A percentile compares a stretch with the other conserved stretches of the same genome.
These are phyloP conservation scores for Scaptomyza cyrtandrae DNA, from an alignment of 2,888 invertebrate genomes.

Conservation along the genomic window DNA sequence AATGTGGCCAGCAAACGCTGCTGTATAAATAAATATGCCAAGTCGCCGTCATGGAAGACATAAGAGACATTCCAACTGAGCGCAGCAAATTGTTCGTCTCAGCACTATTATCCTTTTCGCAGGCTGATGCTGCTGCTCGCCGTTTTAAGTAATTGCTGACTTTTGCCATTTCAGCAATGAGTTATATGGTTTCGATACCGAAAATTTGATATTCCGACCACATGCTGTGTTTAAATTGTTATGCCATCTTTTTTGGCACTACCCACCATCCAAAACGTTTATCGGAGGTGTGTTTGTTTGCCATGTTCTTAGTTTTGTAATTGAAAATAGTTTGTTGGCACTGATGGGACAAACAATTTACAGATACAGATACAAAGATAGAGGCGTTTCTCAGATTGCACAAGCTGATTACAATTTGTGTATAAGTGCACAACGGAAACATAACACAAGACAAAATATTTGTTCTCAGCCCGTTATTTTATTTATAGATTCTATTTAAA, in stretches of 20 bases:
- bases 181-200: slow-evolving; percentile 79
- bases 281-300: slow-evolving; percentile 33
- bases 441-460: not conserved
- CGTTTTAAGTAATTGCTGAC: slow-evolving; percentile 78
- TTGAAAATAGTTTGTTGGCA: slow-evolving; percentile 74
- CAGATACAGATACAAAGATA: slow-evolving; percentile 3
- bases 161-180: slow-evolving; percentile 68
- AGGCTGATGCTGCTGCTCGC: slow-evolving; percentile 27
- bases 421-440: not conserved
- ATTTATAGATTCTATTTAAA: not conserved
- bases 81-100: slow-evolving; percentile 70
- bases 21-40: slow-evolving; percentile 68
- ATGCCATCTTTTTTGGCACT: slow-evolving; percentile 60
- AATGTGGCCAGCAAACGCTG: slow-evolving; percentile 39
- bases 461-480: not conserved
- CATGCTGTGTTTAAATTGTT: slow-evolving; percentile 83
- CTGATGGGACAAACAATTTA: slow-evolving; percentile 18
- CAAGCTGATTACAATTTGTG: slow-evolving; percentile 37
- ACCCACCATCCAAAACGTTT: slow-evolving; percentile 10
- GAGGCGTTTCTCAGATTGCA: slow-evolving; percentile 64
- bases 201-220: slow-evolving; percentile 83
- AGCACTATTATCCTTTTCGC: slow-evolving; percentile 76
- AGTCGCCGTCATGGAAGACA: slow-evolving; percentile 20
- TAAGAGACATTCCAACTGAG: slow-evolving; percentile 55
- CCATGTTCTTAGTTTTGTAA: slow-evolving; percentile 40